Base-by-base conservation (phyloP, 2,797 vertebrate genomes). In the Cryptoprocta ferox region DNA sequence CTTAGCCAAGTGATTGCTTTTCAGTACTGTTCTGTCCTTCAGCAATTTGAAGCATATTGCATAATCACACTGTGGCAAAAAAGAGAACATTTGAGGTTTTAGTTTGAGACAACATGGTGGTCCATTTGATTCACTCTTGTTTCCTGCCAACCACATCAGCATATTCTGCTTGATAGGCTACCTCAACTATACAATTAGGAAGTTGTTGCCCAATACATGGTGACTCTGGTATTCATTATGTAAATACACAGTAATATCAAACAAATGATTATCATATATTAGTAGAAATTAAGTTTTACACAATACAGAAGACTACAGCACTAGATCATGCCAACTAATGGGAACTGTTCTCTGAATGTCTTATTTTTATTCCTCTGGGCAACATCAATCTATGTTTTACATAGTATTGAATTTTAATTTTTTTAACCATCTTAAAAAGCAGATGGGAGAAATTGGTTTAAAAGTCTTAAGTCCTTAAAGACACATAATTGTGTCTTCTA, bases 91-190 rank as follows among this genome's bases (percentile, higher is more conserved):
- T 59, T 45, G 42, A 91, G 91, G 93, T 59, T 78, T 81, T 65
- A 76, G 30, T 71, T 85, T 92, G 71, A 95, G 87, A 81, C 84
- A 24, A 0, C 66, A 37, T 96, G 56, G 37, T 96, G 86, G 63
- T 95, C 94, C 73, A 0, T 96, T 94, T 92, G 86, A 5, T 98
- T 97, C 94, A 68, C 66, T 0, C 84, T 97, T 80, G 79, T 93
- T 92, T 96, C 45, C 94, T 97, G 45, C 95, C 65, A 92, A 18
- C 78, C 88, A n/a, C 59, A 48, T 75, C 95, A 71, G 59, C 75
- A 96, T 91, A 88, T 79, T 95, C 75, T 91, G 81, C 9, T 90
- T 97, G 37, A 37, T 73, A 48, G 92, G 83, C 68, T 92, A 2
- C 39, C 87, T 97, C 59, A 70, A 81, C 53, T 79, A 66, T 97